Evolutionary conservation across 2,113 vertebrate genomes (phyloP).

Genomic region (Nematolebias whitei): DNA sequence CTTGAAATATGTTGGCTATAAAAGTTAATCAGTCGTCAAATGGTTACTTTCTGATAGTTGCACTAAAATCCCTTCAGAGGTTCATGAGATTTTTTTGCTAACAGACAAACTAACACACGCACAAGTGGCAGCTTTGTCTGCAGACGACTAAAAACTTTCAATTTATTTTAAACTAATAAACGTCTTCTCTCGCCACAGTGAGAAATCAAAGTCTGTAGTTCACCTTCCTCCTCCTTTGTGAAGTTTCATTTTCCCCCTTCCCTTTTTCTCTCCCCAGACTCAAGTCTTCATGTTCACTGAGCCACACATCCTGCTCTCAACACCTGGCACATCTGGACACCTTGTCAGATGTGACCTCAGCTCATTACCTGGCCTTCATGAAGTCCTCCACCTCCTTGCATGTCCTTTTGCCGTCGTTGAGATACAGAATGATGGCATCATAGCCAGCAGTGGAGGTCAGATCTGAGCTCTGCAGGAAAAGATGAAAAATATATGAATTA

Average conservation of each 20-base stretch:
- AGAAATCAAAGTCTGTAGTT: neutral
- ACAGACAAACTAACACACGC: no score
- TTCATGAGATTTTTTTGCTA: no score
- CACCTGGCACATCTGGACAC: neutral
- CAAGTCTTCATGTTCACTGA: no score
- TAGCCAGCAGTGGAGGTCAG: conserved; percentile 88
- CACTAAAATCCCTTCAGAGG: no score
- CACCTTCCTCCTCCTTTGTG: neutral
- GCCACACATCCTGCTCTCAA: neutral
- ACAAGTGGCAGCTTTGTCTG: no score
- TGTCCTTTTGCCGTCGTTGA: conserved; percentile 91
- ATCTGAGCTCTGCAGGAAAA: conserved; percentile 81
- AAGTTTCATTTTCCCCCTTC: conserved; percentile 1
- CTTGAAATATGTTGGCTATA: no score
- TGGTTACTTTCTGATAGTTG: no score
- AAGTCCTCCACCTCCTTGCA: conserved; percentile 98
- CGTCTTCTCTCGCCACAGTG: neutral
- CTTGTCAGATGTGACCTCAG: neutral
- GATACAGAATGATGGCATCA: conserved; percentile 88
- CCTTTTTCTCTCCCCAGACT: neutral
- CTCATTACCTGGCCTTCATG: conserved; percentile 90
- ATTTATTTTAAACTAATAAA: neutral
- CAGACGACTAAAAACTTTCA: neutral
- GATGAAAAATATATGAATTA: neutral
- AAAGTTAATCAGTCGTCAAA: neutral